Evolutionary conservation across 2,113 vertebrate genomes (phyloP).

Genomic region (Falcunculus frontatus): DNA sequence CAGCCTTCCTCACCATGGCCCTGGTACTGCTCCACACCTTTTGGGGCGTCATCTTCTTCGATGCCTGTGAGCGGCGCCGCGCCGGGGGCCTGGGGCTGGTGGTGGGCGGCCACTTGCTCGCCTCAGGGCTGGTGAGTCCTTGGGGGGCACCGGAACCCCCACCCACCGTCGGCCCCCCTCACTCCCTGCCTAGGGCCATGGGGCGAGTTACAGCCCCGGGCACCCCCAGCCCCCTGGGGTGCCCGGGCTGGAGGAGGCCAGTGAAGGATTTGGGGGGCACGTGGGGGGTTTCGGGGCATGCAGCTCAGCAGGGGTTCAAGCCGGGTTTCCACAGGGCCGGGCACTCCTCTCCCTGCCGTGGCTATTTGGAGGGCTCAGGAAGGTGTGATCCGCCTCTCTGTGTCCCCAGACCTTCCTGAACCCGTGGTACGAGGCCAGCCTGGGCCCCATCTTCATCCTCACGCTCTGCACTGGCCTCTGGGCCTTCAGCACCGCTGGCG

Average conservation of each 20-base stretch:
- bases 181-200: neutral
- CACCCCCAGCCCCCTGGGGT: neutral
- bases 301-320: neutral
- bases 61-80: constrained; percentile 69
- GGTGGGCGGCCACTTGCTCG: constrained; percentile 70
- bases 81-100: constrained; percentile 68
- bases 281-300: rapidly evolving
- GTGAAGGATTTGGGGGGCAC: neutral
- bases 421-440: constrained; percentile 74
- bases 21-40: constrained; percentile 77
- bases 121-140: constrained; percentile 75
- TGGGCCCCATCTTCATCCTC: constrained; percentile 72
- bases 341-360: rapidly evolving
- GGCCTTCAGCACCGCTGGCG: constrained; percentile 74
- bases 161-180: neutral
- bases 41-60: constrained; percentile 81
- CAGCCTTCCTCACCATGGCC: constrained; percentile 78
- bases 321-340: neutral
- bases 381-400: neutral
- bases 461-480: constrained; percentile 71
- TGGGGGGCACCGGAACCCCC: neutral
- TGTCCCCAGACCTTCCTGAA: constrained; percentile 74
- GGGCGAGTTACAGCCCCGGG: neutral
- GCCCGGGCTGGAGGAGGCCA: neutral
- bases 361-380: neutral